Percentiles rank a stretch among this genome's conserved stretches.
Conservation (phyloP, 2,888 invertebrate genomes). For the Spodoptera exigua region DNA sequence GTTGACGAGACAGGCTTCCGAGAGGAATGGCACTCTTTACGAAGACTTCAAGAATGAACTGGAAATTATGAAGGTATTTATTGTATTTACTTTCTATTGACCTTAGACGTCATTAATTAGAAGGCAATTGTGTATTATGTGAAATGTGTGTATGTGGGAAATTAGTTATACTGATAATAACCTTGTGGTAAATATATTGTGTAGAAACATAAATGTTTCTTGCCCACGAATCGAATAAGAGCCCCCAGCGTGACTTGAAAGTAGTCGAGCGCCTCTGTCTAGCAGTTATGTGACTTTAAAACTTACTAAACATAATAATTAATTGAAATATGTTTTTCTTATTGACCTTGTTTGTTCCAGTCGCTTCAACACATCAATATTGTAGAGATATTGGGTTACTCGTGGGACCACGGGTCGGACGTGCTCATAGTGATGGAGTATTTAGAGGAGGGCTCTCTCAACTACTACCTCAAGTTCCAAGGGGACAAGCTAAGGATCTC, state of each 20-base stretch:
- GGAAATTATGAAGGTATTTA: slow-evolving; percentile 94
- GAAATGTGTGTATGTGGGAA: no score
- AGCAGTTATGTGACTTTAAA: no score
- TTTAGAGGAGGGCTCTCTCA: slow-evolving; percentile 94
- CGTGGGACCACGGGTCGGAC: slow-evolving; percentile 92
- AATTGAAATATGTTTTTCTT: no score
- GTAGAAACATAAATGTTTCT: no score
- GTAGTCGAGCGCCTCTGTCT: no score
- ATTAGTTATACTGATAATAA: no score
- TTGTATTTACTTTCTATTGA: neutral
- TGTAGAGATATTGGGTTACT: slow-evolving; percentile 95
- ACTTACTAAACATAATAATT: neutral
- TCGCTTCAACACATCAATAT: slow-evolving; percentile 95
- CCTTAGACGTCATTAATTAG: no score
- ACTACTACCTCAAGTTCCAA: slow-evolving; percentile 93
- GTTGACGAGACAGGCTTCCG: slow-evolving; percentile 78
- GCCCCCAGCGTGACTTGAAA: no score
- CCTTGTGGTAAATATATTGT: no score
- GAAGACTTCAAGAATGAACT: slow-evolving; percentile 95
- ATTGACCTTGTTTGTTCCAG: slow-evolving; percentile 75
- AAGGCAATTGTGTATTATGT: no score
- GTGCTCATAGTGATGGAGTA: slow-evolving; percentile 97
- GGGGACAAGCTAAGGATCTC: slow-evolving; percentile 91
- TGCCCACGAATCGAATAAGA: no score
- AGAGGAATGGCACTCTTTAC: slow-evolving; percentile 83